Percentiles rank a stretch among this genome's conserved stretches.
Conservation (phyloP, 2,797 vertebrate genomes). For the Rhabdophis nuchalis region DNA sequence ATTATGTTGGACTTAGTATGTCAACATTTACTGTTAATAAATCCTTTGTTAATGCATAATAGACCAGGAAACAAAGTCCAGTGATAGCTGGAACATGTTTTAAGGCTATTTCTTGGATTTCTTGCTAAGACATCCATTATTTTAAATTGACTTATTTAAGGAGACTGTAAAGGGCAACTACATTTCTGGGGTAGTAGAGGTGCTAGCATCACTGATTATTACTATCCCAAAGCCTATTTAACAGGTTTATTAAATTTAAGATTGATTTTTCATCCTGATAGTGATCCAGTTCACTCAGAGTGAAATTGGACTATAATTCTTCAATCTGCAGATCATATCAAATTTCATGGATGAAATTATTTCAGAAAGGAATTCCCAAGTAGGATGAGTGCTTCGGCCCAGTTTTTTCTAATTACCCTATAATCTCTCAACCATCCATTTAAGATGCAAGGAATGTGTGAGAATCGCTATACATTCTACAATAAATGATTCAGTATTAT, state of each 20-base stretch:
- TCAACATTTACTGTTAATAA: background rate
- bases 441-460: background rate
- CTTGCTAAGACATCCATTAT: background rate
- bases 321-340: background rate
- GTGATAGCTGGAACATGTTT: background rate
- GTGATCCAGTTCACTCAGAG: background rate
- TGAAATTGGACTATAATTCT: background rate
- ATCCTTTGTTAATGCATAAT: background rate
- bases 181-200: background rate
- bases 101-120: background rate
- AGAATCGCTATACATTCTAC: background rate
- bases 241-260: background rate
- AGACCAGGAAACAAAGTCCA: background rate
- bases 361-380: background rate
- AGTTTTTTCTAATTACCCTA: background rate
- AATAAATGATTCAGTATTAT: background rate
- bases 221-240: background rate
- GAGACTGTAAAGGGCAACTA: background rate
- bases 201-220: background rate
- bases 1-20: background rate
- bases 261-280: background rate
- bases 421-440: background rate
- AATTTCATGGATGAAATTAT: background rate
- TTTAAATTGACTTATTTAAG: background rate
- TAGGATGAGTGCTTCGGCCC: background rate